These are phyloP conservation scores for Andrena dorsata DNA, from an alignment of 2,888 invertebrate genomes.

Conservation along the genomic window DNA sequence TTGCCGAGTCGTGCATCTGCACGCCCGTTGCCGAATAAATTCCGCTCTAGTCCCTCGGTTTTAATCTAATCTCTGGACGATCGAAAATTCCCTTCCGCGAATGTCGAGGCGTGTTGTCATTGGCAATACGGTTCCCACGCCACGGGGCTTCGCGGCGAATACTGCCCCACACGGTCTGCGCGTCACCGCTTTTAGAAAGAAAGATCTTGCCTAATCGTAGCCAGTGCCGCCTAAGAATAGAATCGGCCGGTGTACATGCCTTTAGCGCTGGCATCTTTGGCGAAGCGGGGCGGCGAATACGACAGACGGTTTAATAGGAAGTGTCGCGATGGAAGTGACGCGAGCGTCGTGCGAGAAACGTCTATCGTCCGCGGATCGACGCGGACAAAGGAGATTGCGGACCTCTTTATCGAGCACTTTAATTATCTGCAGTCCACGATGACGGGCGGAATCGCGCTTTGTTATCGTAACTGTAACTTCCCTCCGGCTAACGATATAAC, in stretches of 20 bases:
- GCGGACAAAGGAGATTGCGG: no score
- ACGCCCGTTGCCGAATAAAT: neutral
- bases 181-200: neutral
- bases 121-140: neutral
- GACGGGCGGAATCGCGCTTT: neutral
- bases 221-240: constrained; percentile 35
- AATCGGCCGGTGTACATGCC: neutral
- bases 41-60: neutral
- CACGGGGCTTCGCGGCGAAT: neutral
- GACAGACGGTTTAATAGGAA: neutral
- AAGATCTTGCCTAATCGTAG: constrained; percentile 3
- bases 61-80: neutral
- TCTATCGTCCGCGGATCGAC: neutral
- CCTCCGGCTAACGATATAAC: neutral
- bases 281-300: constrained; percentile 15
- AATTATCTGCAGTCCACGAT: neutral
- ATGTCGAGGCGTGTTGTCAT: constrained; percentile 7
- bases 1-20: constrained; percentile 32
- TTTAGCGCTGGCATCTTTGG: constrained; percentile 12
- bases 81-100: constrained; percentile 1
- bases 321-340: neutral
- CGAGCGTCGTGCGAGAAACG: neutral
- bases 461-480: neutral
- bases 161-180: neutral
- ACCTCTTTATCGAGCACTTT: neutral